Evolutionary conservation across 2,797 vertebrate species (phyloP), one percentile per base, ranked within the genome.

Genomic region (Rhyacichthys aspro): DNA sequence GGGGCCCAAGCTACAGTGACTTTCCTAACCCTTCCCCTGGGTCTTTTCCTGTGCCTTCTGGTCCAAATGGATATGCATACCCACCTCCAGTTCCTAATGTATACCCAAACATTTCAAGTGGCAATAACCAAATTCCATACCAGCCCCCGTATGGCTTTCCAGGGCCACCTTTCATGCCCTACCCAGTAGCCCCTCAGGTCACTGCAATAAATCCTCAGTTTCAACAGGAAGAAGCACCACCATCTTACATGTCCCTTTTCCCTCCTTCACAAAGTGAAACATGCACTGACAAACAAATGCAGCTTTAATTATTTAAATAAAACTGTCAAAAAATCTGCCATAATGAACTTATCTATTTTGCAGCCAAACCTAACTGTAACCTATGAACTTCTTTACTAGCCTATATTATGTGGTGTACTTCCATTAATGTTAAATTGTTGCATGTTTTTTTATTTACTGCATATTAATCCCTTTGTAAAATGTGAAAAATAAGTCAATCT

Each of bases 1-100:
- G 68, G 19, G 61, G 43, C 16, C 72, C 65, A 32, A 67, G 64
- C 53, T 61, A 61, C 42, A 81, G 57, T 9, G 69, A 83, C 68
- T 75, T 84, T 34, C 47, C 63, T 62, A 18, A 59, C 4, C 36
- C 61, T 42, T 8, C 38, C 49, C 38, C 54, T n/a, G n/a, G n/a
- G n/a, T n/a, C n/a, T 4, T 34, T 55, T 64, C 63, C 57, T 54
- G 19, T 17, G 41, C 32, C n/a, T n/a, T n/a, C n/a, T n/a, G n/a
- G n/a, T 37, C 2, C 65, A 45, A 55, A 19, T 10, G 3, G 41
- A 37, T 71, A 34, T 55, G 55, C 44, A 45, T 55, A 67, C 58
- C 50, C 15, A 8, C 11, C 47, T 46, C 63, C 49, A 53, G 7
- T 15, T 50, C 50, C 59, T 16, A 34, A 38, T 58, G 62, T 52